Base-by-base conservation (phyloP, 2,797 vertebrate species). In the Hippoglossus hippoglossus region DNA sequence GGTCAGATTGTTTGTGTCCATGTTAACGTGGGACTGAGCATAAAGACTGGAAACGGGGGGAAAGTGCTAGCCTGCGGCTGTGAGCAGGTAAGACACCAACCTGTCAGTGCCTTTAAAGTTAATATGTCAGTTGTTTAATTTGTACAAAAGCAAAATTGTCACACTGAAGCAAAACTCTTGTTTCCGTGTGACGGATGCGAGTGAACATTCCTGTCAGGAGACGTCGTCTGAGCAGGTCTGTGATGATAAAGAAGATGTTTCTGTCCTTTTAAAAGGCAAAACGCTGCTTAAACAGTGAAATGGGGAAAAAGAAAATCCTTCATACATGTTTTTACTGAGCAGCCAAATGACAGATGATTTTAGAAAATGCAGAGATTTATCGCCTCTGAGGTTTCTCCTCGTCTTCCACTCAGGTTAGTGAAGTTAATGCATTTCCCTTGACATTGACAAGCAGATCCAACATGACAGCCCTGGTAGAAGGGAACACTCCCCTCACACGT, bases 251-350 rank as follows among this genome's bases (percentile, higher is more conserved):
- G 55, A 67, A 62, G 0, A 24, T 9, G 44, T 6, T 36, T 63
- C 47, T 79, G 58, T 57, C 55, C 24, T 51, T 62, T 67, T n/a
- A n/a, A 78, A 78, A 81, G 59, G 67, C 18, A 66, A 52, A 69
- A 67, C 6, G 25, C 55, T 55, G 26, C 63, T 18, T 60, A 44
- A 26, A 53, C 26, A 59, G 41, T 58, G 21, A 41, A 66, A 63
- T 4, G 0, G 24, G 28, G 41, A 44, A 44, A 44, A 18, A 77
- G 47, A 71, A 57, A 63, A 1, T 7, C 7, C 39, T 70, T 51
- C 21, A 10, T 4, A 39, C 24, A 21, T 51, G 21, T 59, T 63
- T 70, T 58, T 24, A 52, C 44, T 46, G 5, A 54, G 54, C 12
- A 41, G 66, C 36, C 25, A 55, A 52, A 51, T 10, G 25, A 56